phyloP scores from a whole-genome alignment of 1,140 invertebrate species.

The Hestina assimilis region DNA sequence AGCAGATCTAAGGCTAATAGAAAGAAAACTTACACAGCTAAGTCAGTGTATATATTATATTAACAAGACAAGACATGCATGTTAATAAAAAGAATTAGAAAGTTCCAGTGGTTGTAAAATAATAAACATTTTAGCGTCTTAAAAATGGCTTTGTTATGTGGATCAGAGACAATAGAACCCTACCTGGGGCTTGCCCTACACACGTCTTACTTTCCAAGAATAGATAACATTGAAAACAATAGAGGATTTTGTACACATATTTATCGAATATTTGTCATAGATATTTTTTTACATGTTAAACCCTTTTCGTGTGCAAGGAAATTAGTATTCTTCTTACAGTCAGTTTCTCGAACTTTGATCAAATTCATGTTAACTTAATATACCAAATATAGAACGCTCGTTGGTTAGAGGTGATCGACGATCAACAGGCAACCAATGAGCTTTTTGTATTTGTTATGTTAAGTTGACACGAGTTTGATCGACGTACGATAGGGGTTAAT shows the following conservation, averaged over 20 bases:
- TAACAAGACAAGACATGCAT: not conserved
- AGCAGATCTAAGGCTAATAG: no score
- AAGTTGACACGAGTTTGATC: no score
- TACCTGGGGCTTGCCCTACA: slow-evolving; percentile 36
- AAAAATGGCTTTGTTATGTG: slow-evolving; percentile 15
- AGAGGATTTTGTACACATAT: slow-evolving; percentile 13
- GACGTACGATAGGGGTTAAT: no score
- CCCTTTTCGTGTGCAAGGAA: not conserved
- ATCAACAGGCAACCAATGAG: no score
- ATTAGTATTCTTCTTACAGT: no score
- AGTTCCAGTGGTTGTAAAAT: slow-evolving; percentile 12
- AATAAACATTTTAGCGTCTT: slow-evolving; percentile 23
- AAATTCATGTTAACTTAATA: no score
- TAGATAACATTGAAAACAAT: slow-evolving; percentile 23
- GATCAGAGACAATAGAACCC: slow-evolving; percentile 25
- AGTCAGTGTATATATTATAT: no score
- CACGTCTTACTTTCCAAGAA: slow-evolving; percentile 33
- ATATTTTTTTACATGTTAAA: not conserved
- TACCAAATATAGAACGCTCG: no score
- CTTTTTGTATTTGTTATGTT: no score
- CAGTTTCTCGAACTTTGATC: no score
- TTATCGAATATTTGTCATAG: slow-evolving; percentile 2
- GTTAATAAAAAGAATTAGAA: slow-evolving; percentile 4
- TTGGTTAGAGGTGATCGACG: no score
- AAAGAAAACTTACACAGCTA: no score